These are phyloP conservation scores for Pteria penguin DNA, from an alignment of 2,888 invertebrate genomes.

Conservation along the genomic window DNA sequence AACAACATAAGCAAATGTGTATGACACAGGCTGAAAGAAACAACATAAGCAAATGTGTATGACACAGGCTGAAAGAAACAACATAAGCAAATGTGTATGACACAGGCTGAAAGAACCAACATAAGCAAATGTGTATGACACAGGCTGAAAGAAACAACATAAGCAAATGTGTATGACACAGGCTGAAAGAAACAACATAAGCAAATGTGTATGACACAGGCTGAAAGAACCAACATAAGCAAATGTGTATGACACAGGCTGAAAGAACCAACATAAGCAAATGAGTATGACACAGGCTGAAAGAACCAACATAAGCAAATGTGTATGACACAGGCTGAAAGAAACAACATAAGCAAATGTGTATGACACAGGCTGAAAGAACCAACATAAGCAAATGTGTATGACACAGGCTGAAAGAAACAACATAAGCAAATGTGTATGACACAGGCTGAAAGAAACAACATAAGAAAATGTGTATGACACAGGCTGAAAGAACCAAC, in stretches of 20 bases:
- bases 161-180: constrained; percentile 42
- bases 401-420: constrained; percentile 44
- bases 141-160: constrained; percentile 35
- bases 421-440: constrained; percentile 36
- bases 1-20: constrained; percentile 29
- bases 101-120: constrained; percentile 38
- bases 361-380: constrained; percentile 47
- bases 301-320: constrained; percentile 15
- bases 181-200: constrained; percentile 34
- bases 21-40: constrained; percentile 44
- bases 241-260: constrained; percentile 48
- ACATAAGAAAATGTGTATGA: constrained; percentile 40
- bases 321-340: constrained; percentile 50
- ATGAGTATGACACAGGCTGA: constrained; percentile 48
- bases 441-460: constrained; percentile 42
- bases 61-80: constrained; percentile 42
- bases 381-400: constrained; percentile 30
- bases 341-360: constrained; percentile 18
- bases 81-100: constrained; percentile 40
- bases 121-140: constrained; percentile 43
- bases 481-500: constrained; percentile 38
- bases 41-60: constrained; percentile 36
- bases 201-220: constrained; percentile 43
- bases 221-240: constrained; percentile 36
- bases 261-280: constrained; percentile 16